Base-by-base conservation (phyloP, 2,113 vertebrate species). In the Ranitomeya imitator region DNA sequence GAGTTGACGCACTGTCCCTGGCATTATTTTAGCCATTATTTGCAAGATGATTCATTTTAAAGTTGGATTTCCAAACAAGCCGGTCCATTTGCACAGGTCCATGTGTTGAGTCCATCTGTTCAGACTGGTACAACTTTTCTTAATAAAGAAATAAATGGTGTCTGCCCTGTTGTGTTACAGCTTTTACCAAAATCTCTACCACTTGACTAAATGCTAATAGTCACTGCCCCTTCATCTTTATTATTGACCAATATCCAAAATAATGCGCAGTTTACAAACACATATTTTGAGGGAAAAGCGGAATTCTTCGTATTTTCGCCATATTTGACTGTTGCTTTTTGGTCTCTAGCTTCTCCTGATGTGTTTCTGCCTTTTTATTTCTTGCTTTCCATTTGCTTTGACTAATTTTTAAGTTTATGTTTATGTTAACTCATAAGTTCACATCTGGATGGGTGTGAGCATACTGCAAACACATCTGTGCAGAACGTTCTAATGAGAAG, bases 361-460 rank as follows among this genome's bases (percentile, higher is more conserved):
- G 9, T 8, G 18, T 57, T 57, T 23, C 10, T 52, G 6, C 15
- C 2, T 10, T 5, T 52, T 52, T 31, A 11, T 55, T 26, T 83
- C 26, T 54, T 67, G 18, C 61, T 63, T 23, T 67, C 26, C 21
- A 5, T 54, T 21, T 83, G 67, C 21, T 67, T 83, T 60, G 10
- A 85, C 77, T 77, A 60, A 19, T 37, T 77, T 63, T 12, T 2
- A 79, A 31, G 69, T 76, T 19, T 19, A 55, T 85, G 69, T 76
- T 19, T 19, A 55, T 85, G 65, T 73, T 85, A 85, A 37, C 83
- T 74, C 55, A 85, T 76, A 19, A 51, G 5, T 45, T 16, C n/a
- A 55, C 61, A 80, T 86, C 85, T 86, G 86, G 77, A 16, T 67
- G 55, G 63, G 78, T 80, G 77, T 71, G 86, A 87, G 54, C 63